Conservation (phyloP, 1,140 invertebrate species). For the Drosophila pectinifera region DNA sequence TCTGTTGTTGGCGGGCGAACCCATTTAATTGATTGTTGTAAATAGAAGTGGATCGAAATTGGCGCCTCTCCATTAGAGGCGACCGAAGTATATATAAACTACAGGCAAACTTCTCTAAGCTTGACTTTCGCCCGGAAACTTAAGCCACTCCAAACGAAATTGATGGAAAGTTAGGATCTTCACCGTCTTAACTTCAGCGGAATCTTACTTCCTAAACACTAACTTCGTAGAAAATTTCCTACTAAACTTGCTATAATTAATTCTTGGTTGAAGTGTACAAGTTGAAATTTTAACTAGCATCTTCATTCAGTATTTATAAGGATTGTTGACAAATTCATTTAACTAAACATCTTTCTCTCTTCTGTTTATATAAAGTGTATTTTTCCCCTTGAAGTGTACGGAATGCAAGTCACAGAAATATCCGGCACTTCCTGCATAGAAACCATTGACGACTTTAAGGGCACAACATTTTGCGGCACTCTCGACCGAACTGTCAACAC, state of each 20-base stretch:
- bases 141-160: not conserved
- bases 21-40: conserved; percentile 79
- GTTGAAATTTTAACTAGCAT: not conserved
- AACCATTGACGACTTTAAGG: conserved; percentile 40
- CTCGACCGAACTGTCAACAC: conserved; percentile 47
- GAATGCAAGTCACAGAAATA: not conserved
- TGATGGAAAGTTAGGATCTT: not conserved
- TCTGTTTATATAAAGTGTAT: too few relatives aligned
- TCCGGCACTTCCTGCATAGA: not conserved
- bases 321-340: too few relatives aligned
- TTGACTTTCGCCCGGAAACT: not conserved
- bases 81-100: conserved; percentile 26
- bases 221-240: not conserved
- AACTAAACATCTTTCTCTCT: too few relatives aligned
- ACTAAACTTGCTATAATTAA: not conserved
- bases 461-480: conserved; percentile 32
- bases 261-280: not conserved
- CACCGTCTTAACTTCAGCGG: not conserved
- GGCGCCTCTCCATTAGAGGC: conserved; percentile 15
- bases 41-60: conserved; percentile 48
- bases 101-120: conserved; percentile 13
- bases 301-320: too few relatives aligned
- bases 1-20: conserved; percentile 15
- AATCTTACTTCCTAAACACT: not conserved
- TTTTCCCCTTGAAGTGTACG: not conserved